phyloP scores from a whole-genome alignment of 2,113 vertebrate species.

The Mormoops blainvillei region DNA sequence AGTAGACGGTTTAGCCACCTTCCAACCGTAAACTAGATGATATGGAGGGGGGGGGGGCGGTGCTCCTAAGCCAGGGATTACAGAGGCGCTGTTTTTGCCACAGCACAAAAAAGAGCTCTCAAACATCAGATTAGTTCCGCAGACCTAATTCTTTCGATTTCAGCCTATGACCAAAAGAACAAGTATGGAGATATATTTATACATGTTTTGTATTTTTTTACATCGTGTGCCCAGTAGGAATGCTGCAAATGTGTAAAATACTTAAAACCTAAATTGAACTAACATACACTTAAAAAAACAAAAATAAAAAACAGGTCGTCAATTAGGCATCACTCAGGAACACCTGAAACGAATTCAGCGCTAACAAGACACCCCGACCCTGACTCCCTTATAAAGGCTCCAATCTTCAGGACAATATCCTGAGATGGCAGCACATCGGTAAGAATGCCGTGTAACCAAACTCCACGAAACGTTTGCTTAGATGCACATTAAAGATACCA shows the following conservation, averaged over 20 bases:
- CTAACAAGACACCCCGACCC: not conserved
- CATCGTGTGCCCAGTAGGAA: not conserved
- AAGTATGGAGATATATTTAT: not conserved
- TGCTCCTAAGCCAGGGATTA: not conserved
- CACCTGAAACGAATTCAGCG: not conserved
- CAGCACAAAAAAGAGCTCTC: not conserved
- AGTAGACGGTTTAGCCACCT: not conserved
- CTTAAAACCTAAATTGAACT: not conserved
- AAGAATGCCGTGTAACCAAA: not conserved
- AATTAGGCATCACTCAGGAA: not conserved
- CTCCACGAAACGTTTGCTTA: not conserved
- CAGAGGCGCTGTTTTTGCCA: not conserved
- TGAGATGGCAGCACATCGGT: not conserved
- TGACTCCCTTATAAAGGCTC: not conserved
- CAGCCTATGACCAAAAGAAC: not conserved
- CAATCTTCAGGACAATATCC: not conserved
- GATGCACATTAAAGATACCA: not conserved
- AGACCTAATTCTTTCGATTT: not conserved
- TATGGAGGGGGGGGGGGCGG: accelerated
- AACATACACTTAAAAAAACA: not conserved
- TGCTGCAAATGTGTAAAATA: not conserved
- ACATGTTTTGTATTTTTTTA: not conserved
- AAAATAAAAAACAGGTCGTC: not conserved
- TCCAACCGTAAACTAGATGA: not conserved
- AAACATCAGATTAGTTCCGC: not conserved